These are phyloP conservation scores for Drosophila sechellia DNA, from an alignment of 1,140 invertebrate genomes.

Conservation along the genomic window DNA sequence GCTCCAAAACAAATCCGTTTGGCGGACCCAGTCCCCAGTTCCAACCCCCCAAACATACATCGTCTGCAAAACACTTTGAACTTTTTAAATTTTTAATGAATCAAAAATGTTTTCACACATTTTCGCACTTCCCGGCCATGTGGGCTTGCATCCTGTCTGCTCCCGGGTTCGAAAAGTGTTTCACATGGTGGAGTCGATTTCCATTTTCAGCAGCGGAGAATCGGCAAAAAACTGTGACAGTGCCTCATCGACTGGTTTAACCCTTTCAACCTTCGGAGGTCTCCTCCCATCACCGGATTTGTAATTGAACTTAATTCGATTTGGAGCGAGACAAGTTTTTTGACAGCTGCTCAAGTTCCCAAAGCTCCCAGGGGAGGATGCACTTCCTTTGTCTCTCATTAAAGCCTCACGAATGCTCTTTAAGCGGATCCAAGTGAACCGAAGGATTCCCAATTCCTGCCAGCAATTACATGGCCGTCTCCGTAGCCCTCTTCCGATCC, in stretches of 20 bases:
- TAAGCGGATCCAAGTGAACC: constrained; percentile 17
- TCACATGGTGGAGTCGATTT: constrained; percentile 53
- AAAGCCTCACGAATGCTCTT: constrained; percentile 28
- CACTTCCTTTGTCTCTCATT: constrained; percentile 29
- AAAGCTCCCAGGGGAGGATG: constrained; percentile 47
- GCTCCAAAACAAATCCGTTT: constrained; percentile 20
- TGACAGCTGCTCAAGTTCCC: constrained; percentile 70
- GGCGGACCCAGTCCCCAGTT: constrained; percentile 25
- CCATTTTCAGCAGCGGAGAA: constrained; percentile 48
- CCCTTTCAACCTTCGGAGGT: constrained; percentile 21
- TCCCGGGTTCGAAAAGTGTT: constrained; percentile 28
- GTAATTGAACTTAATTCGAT: constrained; percentile 83
- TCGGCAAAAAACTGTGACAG: constrained; percentile 44
- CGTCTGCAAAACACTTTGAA: constrained; percentile 82
- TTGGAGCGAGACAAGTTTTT: constrained; percentile 78
- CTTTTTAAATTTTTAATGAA: constrained; percentile 84
- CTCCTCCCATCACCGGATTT: constrained; percentile 28
- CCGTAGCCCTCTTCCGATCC: constrained; percentile 8
- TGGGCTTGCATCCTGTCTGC: constrained; percentile 20
- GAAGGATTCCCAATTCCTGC: constrained; percentile 7
- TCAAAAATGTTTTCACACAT: constrained; percentile 83
- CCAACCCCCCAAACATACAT: constrained; percentile 19
- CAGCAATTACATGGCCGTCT: constrained; percentile 25
- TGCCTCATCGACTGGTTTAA: constrained; percentile 39
- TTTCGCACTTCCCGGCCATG: constrained; percentile 52